Percentiles rank a stretch among this genome's conserved stretches.
These are phyloP conservation scores for Lagopus muta DNA, from an alignment of 2,113 vertebrate genomes.

Conservation along the genomic window DNA sequence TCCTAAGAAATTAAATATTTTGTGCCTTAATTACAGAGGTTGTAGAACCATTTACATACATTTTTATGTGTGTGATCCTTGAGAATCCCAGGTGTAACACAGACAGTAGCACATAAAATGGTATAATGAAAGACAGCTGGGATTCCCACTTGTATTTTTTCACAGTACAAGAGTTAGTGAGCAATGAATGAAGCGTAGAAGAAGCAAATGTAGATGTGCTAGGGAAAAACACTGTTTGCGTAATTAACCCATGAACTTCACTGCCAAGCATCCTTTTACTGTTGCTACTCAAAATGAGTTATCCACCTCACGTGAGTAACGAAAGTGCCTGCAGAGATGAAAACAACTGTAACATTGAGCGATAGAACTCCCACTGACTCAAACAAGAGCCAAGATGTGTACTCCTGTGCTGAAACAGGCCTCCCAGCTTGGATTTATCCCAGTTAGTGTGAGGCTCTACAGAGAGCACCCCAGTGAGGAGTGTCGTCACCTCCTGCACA, in stretches of 20 bases:
- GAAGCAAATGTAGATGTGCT: background rate
- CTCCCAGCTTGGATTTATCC: background rate
- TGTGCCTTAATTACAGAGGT: background rate
- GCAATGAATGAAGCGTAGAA: background rate
- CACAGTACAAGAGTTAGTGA: background rate
- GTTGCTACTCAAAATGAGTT: background rate
- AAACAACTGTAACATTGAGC: background rate
- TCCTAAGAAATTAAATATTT: background rate
- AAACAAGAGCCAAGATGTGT: background rate
- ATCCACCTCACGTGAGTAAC: fast-evolving
- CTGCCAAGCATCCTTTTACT: background rate
- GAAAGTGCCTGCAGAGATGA: background rate
- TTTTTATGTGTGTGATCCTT: fast-evolving
- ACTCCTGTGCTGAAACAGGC: background rate
- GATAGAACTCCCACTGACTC: background rate
- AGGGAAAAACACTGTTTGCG: background rate
- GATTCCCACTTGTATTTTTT: background rate
- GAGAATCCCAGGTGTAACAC: background rate
- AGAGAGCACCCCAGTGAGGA: background rate
- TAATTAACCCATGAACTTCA: background rate
- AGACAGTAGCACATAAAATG: background rate
- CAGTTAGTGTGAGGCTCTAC: background rate
- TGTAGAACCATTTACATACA: background rate
- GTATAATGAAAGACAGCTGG: background rate
- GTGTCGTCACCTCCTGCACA: background rate